Conservation (phyloP, 1,140 invertebrate genomes). For the Cyclargus thomasi region DNA sequence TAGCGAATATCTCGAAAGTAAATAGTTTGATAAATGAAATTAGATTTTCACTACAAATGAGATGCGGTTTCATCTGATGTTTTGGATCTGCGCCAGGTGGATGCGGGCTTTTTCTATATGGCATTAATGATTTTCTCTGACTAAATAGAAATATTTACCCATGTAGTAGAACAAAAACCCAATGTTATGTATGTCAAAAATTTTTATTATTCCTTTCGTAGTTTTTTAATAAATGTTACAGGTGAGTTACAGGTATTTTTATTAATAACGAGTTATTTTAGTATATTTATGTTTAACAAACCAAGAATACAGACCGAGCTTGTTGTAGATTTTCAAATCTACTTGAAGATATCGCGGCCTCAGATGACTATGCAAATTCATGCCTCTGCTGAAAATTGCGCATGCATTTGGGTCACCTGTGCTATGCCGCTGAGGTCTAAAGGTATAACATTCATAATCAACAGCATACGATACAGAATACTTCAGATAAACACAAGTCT, state of each 20-base stretch:
- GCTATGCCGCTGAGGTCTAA: neutral
- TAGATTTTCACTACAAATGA: neutral
- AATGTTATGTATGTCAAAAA: too few relatives aligned
- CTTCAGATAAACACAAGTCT: neutral
- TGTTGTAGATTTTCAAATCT: neutral
- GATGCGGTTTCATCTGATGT: slow-evolving; percentile 7
- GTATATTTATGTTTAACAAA: too few relatives aligned
- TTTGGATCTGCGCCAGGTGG: neutral
- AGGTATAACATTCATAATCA: too few relatives aligned
- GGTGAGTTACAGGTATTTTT: too few relatives aligned
- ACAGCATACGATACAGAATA: neutral
- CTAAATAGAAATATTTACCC: too few relatives aligned
- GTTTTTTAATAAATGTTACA: too few relatives aligned
- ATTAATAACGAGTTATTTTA: too few relatives aligned
- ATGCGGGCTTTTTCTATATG: slow-evolving; percentile 6
- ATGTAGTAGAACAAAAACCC: too few relatives aligned
- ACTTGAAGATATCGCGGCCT: neutral
- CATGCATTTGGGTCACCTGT: slow-evolving; percentile 7
- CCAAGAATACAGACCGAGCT: neutral
- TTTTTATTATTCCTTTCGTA: too few relatives aligned
- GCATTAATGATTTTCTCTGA: neutral
- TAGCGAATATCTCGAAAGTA: neutral
- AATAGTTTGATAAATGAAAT: slow-evolving; percentile 6
- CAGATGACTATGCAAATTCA: slow-evolving; percentile 1
- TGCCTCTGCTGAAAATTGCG: slow-evolving; percentile 12